Conservation (phyloP, 2,797 vertebrate species). For the Sebastes cheni region DNA sequence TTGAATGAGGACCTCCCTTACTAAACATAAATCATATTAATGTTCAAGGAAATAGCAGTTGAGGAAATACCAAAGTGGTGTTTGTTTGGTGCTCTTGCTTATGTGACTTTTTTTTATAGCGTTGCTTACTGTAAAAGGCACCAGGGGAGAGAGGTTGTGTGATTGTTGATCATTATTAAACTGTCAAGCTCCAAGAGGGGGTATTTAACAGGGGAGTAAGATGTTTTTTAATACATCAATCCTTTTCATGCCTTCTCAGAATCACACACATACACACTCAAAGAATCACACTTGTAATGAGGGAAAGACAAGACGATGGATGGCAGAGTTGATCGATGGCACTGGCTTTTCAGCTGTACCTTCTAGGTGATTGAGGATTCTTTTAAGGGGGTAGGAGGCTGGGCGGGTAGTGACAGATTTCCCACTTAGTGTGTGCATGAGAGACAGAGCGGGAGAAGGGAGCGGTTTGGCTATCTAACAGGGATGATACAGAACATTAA, state of each 20-base stretch:
- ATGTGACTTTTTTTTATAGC: neutral
- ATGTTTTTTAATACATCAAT: neutral
- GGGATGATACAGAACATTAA: conserved; percentile 69
- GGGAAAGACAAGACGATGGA: neutral
- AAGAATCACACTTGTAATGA: neutral
- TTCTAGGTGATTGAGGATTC: conserved; percentile 36
- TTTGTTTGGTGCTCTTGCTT: neutral
- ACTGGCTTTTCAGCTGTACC: neutral
- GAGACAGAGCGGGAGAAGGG: neutral
- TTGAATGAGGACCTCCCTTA: neutral
- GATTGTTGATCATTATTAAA: conserved; percentile 14
- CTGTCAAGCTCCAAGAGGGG: neutral
- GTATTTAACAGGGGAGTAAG: conserved; percentile 2
- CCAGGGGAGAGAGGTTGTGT: neutral
- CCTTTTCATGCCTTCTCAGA: neutral
- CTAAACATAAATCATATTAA: conserved; percentile 21
- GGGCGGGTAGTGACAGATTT: conserved; percentile 12
- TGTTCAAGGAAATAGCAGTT: neutral
- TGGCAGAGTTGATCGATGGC: conserved; percentile 18
- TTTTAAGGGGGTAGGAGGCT: neutral
- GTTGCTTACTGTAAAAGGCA: neutral
- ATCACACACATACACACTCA: neutral
- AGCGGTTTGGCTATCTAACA: conserved; percentile 28
- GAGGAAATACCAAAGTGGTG: neutral
- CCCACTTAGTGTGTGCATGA: neutral